Evolutionary conservation across 2,888 invertebrate genomes (phyloP).

Genomic region (Nomada flava): DNA sequence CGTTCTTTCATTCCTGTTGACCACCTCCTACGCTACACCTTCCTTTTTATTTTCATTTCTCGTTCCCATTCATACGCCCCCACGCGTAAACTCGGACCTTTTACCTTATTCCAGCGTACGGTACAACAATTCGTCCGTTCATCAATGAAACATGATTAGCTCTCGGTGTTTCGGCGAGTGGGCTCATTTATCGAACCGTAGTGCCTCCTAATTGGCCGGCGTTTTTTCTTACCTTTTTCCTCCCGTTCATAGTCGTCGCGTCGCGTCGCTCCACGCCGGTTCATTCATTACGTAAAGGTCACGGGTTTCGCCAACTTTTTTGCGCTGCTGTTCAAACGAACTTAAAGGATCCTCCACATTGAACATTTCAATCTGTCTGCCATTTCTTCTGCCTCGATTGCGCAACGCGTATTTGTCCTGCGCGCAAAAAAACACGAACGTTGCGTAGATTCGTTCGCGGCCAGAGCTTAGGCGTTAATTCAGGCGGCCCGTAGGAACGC

Average conservation of each 20-base stretch:
- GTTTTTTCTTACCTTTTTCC: conserved; percentile 35
- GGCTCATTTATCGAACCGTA: conserved; percentile 55
- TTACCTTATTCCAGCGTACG: conserved; percentile 48
- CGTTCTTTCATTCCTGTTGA: conserved; percentile 22
- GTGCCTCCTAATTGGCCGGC: conserved; percentile 53
- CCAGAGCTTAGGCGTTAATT: no score
- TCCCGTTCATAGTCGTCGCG: conserved; percentile 16
- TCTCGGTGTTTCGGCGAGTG: conserved; percentile 53
- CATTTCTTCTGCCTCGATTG: not conserved
- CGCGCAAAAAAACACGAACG: not conserved
- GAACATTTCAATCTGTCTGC: not conserved
- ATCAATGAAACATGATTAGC: conserved; percentile 64
- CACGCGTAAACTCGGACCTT: conserved; percentile 12
- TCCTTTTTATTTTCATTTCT: conserved; percentile 1
- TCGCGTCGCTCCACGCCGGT: not conserved
- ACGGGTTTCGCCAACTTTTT: conserved; percentile 37
- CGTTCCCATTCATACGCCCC: conserved; percentile 34
- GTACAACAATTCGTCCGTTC: conserved; percentile 53
- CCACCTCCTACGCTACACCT: conserved; percentile 49
- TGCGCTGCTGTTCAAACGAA: conserved; percentile 2
- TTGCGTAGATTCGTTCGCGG: not conserved
- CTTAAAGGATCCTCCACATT: conserved; percentile 22
- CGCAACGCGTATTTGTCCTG: not conserved
- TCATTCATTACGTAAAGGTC: conserved; percentile 55
- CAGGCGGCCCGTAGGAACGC: no score